Evolutionary conservation across 2,113 vertebrate genomes (phyloP).

Genomic region (Anguilla rostrata): DNA sequence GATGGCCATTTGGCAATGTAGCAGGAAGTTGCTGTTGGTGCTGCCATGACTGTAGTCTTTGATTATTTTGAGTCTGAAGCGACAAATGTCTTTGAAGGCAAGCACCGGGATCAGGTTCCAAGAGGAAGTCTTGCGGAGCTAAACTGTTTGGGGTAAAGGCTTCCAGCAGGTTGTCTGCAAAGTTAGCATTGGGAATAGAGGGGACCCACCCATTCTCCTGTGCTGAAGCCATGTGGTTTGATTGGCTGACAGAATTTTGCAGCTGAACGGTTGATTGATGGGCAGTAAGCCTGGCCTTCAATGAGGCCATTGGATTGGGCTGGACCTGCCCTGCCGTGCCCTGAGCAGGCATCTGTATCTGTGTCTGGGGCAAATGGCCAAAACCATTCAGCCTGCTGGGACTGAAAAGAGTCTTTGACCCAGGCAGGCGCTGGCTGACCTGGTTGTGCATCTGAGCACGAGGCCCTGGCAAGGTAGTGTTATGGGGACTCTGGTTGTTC

Average conservation of each 20-base stretch:
- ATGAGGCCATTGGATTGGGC: slow-evolving; percentile 13
- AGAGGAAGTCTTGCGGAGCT: slow-evolving; percentile 17
- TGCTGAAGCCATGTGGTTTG: slow-evolving; percentile 23
- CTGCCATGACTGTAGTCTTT: slow-evolving; percentile 43
- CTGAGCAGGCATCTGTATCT: slow-evolving; percentile 17
- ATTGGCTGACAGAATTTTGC: slow-evolving; percentile 25
- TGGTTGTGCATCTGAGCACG: slow-evolving; percentile 39
- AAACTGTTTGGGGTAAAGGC: slow-evolving; percentile 44
- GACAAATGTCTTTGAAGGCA: slow-evolving; percentile 47
- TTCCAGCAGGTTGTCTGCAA: slow-evolving; percentile 21
- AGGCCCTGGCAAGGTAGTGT: slow-evolving; percentile 23
- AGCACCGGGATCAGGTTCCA: neutral
- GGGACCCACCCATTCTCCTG: slow-evolving; percentile 47
- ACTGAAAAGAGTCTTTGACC: slow-evolving; percentile 16
- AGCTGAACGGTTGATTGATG: slow-evolving; percentile 32
- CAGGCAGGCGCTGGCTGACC: slow-evolving; percentile 23
- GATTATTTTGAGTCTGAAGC: slow-evolving; percentile 35
- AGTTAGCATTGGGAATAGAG: slow-evolving; percentile 25
- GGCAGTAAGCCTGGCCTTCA: neutral
- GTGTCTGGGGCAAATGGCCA: slow-evolving; percentile 14
- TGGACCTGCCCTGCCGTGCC: slow-evolving; percentile 30
- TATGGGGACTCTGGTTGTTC: slow-evolving; percentile 36
- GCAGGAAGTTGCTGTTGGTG: slow-evolving; percentile 24
- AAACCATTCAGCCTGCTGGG: slow-evolving; percentile 21
- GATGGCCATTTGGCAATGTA: slow-evolving; percentile 25